Conservation (phyloP, 2,113 vertebrate species). For the Arizona elegans region DNA sequence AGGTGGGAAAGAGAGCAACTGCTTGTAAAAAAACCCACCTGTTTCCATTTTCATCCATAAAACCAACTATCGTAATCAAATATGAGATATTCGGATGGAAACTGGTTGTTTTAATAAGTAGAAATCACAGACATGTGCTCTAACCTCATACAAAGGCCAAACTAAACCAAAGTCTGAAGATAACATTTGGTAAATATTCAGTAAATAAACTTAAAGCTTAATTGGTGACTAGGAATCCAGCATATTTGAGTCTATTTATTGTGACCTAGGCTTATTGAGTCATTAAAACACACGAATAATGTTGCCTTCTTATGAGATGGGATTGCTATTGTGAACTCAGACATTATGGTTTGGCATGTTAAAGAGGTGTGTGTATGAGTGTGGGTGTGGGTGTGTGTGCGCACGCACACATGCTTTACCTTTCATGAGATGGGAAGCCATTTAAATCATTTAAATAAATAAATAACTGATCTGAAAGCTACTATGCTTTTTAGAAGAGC, state of each 20-base stretch:
- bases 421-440: neutral
- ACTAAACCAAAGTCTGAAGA: neutral
- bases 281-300: neutral
- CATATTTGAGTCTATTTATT: neutral
- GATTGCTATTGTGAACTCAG: neutral
- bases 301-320: neutral
- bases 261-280: no score
- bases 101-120: neutral
- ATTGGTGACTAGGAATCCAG: neutral
- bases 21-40: neutral
- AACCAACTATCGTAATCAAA: neutral
- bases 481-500: neutral
- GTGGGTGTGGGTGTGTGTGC: no score
- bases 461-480: neutral
- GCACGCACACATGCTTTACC: neutral
- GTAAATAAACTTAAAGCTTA: neutral
- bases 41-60: neutral
- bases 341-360: neutral
- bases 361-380: no score
- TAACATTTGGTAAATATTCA: neutral
- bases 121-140: neutral
- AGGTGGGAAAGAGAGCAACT: neutral
- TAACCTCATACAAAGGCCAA: neutral
- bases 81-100: neutral
- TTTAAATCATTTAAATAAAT: neutral